Percentiles rank a stretch among this genome's conserved stretches.
These are phyloP conservation scores for Agrochola lychnidis DNA, from an alignment of 2,888 invertebrate species.

Conservation along the genomic window DNA sequence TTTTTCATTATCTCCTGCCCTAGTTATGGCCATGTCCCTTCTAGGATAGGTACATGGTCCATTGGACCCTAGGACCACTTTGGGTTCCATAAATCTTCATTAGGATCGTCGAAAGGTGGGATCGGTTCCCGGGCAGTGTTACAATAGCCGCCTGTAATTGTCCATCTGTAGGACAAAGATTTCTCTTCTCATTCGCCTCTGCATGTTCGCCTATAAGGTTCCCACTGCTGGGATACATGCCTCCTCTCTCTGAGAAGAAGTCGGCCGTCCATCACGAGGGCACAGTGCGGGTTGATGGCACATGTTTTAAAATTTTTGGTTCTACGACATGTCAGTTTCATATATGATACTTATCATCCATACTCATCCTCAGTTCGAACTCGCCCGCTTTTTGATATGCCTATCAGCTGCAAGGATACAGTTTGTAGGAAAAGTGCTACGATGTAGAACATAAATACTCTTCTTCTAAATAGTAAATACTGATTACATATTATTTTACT, in stretches of 20 bases:
- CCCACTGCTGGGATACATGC: not conserved
- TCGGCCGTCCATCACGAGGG: not conserved
- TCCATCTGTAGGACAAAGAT: not conserved
- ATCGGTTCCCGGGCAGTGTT: not conserved
- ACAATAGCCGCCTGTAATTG: not conserved
- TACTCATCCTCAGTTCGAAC: no score
- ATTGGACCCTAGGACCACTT: conserved; percentile 27
- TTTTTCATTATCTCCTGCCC: conserved; percentile 64
- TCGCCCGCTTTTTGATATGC: no score
- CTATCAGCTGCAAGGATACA: no score
- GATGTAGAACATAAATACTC: no score
- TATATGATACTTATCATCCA: no score
- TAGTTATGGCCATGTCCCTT: conserved; percentile 50
- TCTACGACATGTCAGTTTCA: no score
- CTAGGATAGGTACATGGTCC: conserved; percentile 7
- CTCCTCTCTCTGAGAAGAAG: not conserved
- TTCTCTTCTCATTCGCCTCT: not conserved
- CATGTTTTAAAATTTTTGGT: no score
- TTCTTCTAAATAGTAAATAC: no score
- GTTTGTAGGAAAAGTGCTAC: no score
- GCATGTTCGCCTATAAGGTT: not conserved
- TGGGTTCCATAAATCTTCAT: conserved; percentile 48
- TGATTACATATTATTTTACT: no score
- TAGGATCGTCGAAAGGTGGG: conserved; percentile 4
- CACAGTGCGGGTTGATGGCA: no score